Evolutionary conservation across 1,140 invertebrate species (phyloP).

Genomic region (Caenorhabditis remanei): DNA sequence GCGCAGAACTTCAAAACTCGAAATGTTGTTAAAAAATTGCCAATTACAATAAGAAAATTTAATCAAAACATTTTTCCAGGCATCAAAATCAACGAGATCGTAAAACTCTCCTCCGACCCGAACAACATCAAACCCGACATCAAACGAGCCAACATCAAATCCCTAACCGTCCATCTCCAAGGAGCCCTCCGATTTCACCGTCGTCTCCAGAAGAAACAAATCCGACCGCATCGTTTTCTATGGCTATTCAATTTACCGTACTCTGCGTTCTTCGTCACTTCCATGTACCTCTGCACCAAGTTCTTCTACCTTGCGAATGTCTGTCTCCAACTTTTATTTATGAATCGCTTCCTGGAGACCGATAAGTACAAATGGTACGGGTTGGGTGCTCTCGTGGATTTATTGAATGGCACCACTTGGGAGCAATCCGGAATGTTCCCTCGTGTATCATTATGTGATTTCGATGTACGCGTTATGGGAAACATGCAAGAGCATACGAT

Average conservation of each 20-base stretch:
- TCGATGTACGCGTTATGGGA: slow-evolving; percentile 78
- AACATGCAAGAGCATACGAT: slow-evolving; percentile 79
- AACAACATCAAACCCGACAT: slow-evolving; percentile 71
- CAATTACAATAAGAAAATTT: neutral
- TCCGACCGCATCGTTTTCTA: slow-evolving; percentile 65
- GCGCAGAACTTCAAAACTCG: no score
- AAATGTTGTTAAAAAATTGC: neutral
- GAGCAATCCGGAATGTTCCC: slow-evolving; percentile 78
- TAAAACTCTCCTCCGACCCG: slow-evolving; percentile 66
- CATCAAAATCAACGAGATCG: slow-evolving; percentile 68
- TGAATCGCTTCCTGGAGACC: slow-evolving; percentile 68
- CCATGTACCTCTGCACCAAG: slow-evolving; percentile 66
- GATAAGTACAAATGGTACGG: slow-evolving; percentile 66
- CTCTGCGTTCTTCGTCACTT: slow-evolving; percentile 67
- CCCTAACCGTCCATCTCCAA: slow-evolving; percentile 65
- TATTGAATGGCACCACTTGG: slow-evolving; percentile 65
- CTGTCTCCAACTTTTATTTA: slow-evolving; percentile 63
- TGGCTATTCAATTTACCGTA: slow-evolving; percentile 69
- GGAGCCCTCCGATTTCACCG: slow-evolving; percentile 67
- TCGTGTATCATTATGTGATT: slow-evolving; percentile 80
- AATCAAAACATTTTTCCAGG: slow-evolving; percentile 50
- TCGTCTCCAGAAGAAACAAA: slow-evolving; percentile 68
- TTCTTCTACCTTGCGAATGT: slow-evolving; percentile 67
- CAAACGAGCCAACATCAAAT: slow-evolving; percentile 67
- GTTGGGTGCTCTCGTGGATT: slow-evolving; percentile 64